These are phyloP conservation scores for Lagopus leucura DNA, from an alignment of 2,113 vertebrate genomes.

Conservation along the genomic window DNA sequence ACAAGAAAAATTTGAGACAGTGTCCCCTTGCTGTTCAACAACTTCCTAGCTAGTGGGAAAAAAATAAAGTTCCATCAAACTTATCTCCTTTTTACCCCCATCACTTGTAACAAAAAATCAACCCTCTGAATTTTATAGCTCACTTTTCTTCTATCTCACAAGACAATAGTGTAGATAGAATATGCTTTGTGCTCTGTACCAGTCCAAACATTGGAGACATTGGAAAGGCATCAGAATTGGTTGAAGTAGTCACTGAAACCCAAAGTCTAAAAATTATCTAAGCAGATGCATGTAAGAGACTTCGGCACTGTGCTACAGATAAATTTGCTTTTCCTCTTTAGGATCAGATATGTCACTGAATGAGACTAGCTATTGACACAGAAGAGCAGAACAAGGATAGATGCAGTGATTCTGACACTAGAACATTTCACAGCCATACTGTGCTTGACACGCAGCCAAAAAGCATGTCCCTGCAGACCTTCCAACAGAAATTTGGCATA, in stretches of 20 bases:
- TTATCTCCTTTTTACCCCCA: neutral
- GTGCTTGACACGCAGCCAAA: constrained; percentile 27
- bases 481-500: constrained; percentile 5
- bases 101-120: constrained; percentile 1
- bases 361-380: neutral
- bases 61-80: neutral
- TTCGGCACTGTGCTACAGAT: neutral
- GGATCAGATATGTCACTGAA: neutral
- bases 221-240: constrained; percentile 7
- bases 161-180: neutral
- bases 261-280: neutral
- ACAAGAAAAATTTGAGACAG: neutral
- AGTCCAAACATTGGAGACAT: neutral
- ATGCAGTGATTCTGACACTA: constrained; percentile 13
- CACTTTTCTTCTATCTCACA: neutral
- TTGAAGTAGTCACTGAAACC: constrained; percentile 17
- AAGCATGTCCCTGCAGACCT: constrained; percentile 51
- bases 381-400: neutral
- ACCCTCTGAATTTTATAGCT: neutral
- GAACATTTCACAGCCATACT: constrained; percentile 12
- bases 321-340: constrained; percentile 25
- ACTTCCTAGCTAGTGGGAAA: neutral
- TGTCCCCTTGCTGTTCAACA: neutral
- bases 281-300: neutral
- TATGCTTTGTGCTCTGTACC: neutral